Conservation (phyloP, 37 sponge, comb jelly and placozoan genomes). For the Corticium candelabrum region DNA sequence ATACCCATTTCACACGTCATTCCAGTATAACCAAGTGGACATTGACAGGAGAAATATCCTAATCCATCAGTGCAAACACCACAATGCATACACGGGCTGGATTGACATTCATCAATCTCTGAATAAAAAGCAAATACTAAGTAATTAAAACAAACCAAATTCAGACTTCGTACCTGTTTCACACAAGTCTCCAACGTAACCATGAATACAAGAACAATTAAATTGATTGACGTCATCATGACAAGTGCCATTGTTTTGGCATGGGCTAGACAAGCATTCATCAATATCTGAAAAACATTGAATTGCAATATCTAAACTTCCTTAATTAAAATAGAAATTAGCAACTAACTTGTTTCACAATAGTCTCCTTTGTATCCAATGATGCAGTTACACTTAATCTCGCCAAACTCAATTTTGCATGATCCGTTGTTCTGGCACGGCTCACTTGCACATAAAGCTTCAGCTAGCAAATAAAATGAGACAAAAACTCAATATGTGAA, state of each 20-base stretch:
- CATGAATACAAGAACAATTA: slow-evolving; percentile 3
- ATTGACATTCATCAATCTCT: not conserved
- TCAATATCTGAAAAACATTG: slow-evolving; percentile 9
- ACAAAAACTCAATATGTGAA: too few relatives aligned
- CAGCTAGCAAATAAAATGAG: too few relatives aligned
- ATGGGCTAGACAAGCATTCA: slow-evolving; percentile 7
- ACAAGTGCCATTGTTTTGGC: slow-evolving; percentile 15
- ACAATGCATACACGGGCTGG: not conserved
- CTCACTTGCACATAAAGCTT: too few relatives aligned
- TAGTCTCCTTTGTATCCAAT: too few relatives aligned
- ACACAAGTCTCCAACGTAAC: not conserved
- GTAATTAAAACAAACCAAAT: not conserved
- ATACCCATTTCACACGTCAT: not conserved
- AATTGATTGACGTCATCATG: not conserved
- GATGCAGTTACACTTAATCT: too few relatives aligned
- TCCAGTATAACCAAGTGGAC: not conserved
- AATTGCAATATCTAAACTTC: not conserved
- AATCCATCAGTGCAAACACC: not conserved
- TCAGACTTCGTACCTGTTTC: not conserved
- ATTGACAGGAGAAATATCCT: not conserved
- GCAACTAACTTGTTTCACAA: too few relatives aligned
- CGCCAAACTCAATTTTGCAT: too few relatives aligned
- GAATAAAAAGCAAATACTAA: not conserved
- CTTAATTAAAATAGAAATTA: too few relatives aligned
- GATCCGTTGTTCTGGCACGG: too few relatives aligned